Evolutionary conservation across 2,797 vertebrate genomes (phyloP), one percentile per base, ranked within the genome.

Genomic region (Margarornis squamiger): DNA sequence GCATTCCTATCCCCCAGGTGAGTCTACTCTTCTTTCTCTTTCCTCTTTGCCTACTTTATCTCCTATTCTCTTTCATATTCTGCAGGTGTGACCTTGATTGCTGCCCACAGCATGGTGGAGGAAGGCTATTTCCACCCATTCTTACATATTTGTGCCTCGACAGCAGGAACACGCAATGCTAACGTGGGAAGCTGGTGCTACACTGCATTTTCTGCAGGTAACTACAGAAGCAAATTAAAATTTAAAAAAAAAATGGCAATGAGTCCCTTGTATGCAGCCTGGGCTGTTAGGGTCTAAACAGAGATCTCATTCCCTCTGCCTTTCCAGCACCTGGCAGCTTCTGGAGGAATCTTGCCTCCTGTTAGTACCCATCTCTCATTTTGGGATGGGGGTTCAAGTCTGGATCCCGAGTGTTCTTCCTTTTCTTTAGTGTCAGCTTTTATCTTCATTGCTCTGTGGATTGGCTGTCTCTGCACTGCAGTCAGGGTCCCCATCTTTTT

Each of bases 71-170:
- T 65, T 66, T 55, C 23, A 17, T 1, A 1, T 55, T 80, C 45
- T 75, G 24, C 57, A 79, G 14, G 21, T 30, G 9, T 63, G 32
- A 54, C 41, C 71, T 51, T 46, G 34, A 27, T 15, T 54, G 51
- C 67, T 79, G 15, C 4, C 4, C 5, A 2, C 1, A 5, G 18
- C 43, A 55, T 1, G 12, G 30, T 71, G 49, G 6, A 70, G 10
- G 29, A 72, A 65, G 21, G 45, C 26, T 5, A 26, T 74, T 84
- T 75, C 45, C 49, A n/a, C 12, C 30, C 23, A 8, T 57, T 68
- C 38, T 39, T 63, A 43, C 0, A 0, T 26, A 29, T 54, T 61
- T 45, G 30, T 55, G 7, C 41, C 63, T 51, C 2, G 3, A 26
- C 13, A 59, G 20, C 12, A 85, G 45, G 27, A 94, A 46, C 5